Base-by-base conservation (phyloP, 2,888 invertebrate genomes). In the Ectemnius continuus region DNA sequence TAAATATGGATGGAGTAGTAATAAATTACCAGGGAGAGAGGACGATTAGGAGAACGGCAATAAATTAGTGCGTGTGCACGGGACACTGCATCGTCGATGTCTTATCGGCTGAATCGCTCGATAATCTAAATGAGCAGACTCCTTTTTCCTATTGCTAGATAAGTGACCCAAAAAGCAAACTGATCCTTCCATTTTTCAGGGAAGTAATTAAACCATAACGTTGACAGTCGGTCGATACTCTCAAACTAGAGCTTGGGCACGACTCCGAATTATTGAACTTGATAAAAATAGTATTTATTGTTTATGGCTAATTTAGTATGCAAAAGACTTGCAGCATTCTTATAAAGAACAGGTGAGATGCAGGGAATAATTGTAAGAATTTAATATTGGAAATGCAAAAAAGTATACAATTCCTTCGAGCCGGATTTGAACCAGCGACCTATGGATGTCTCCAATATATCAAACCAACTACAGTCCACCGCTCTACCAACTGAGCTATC, bases 401-500 rank as follows among this genome's bases (percentile, higher is more conserved):
- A 67, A 74, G 79, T 83, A 83, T 84, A 77, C 70, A 60, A 68
- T 57, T 89, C 88, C 88, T 89, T 88, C 89, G 88, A 89, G 88
- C 89, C 88, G 89, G 89, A 88, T 88, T 89, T 85, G 88, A 89
- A 88, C 88, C 88, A 89, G 88, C 88, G 88, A 89, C 88, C 88
- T 89, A 89, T 88, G 88, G 88, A 89, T 88, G 57, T 82, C 87
- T 83, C 66, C 23, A n/a, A 23, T 3, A 0, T 6, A 26, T 48
- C 14, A 3, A 59, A 73, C 86, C 89, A 80, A 91, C 90, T 91
- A 91, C 90, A 90, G 90, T 90, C 90, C 91, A 90, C 90, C 91
- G 91, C 90, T 90, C 90, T 91, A 90, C 90, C 90, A 91, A 90
- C 90, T 91, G 90, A 91, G 90, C 91, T 91, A 90, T 91, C 90